Evolutionary conservation across 2,113 vertebrate genomes (phyloP), one percentile per base, ranked within the genome.

Genomic region (Cephalopholis sonnerati): DNA sequence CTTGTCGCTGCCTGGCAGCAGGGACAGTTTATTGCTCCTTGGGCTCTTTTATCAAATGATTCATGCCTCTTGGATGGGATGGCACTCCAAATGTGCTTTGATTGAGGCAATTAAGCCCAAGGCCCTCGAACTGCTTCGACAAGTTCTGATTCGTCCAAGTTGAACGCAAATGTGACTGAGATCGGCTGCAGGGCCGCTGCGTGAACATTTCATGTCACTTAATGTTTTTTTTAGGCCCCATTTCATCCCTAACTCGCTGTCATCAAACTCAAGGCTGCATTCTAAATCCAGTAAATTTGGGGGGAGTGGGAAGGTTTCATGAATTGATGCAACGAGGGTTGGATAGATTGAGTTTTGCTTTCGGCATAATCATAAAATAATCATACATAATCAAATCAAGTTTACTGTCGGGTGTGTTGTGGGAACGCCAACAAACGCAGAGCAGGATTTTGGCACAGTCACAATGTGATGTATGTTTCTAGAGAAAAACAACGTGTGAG

Each of bases 31-130:
- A 85, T 89, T 84, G 75, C 84, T 87, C 76, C 72, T 71, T 75
- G 59, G 61, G 74, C 24, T 79, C 65, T 88, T 91, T 91, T 25
- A 88, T 86, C 46, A 63, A 76, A 69, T 90, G 90, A 93, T 87
- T 93, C 79, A 92, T 85, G 87, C 61, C 48, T 79, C 79, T 90
- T 90, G 58, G 77, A 88, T 44, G 73, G 62, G 64, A 44, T 87
- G 92, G 59, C 86, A 75, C 74, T 88, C 64, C 39, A 48, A 79
- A 83, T 74, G 64, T 59, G 70, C 83, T 91, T 89, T 92, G 79
- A 89, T 91, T 92, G 71, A 91, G 44, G 89, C 79, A 89, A 92
- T 93, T 89, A 90, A 85, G 74, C 71, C 82, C 10, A 15, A 91
- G 83, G 86, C 81, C 58, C 70, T 77, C 46, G 39, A 87, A 82